Percentiles rank a stretch among this genome's conserved stretches.
Evolutionary conservation across 1,140 invertebrate genomes (phyloP).

Genomic region (Saxidomus purpurata): DNA sequence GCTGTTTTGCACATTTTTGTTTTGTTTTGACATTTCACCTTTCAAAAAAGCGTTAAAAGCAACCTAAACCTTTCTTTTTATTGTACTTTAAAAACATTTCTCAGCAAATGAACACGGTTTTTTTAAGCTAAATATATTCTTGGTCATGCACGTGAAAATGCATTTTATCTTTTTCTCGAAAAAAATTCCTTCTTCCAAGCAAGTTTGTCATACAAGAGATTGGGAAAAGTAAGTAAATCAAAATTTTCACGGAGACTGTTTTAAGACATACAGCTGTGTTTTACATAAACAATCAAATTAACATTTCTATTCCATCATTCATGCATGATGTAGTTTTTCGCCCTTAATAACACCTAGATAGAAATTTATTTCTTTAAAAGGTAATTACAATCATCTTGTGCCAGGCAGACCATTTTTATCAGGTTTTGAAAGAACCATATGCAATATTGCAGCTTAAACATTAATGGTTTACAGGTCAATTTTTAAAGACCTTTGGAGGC

Average conservation of each 20-base stretch:
- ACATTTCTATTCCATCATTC: slow-evolving; percentile 28
- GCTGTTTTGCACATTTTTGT: background rate
- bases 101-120: no score
- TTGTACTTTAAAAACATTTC: no score
- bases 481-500: no score
- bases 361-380: background rate
- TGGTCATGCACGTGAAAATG: background rate
- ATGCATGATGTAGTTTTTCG: slow-evolving; percentile 41
- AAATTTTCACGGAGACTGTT: background rate
- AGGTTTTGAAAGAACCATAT: background rate
- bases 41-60: background rate
- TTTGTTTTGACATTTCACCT: background rate
- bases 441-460: slow-evolving; percentile 11
- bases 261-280: slow-evolving; percentile 28
- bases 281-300: slow-evolving; percentile 40
- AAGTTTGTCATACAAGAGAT: background rate
- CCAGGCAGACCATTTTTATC: background rate
- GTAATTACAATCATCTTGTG: background rate
- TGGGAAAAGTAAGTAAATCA: background rate
- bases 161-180: background rate
- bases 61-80: background rate
- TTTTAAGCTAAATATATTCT: background rate
- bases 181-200: background rate
- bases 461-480: background rate
- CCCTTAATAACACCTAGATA: slow-evolving; percentile 34